A percentile compares a stretch with the other conserved stretches of the same genome.
These are phyloP conservation scores for Asobara japonica DNA, from an alignment of 1,140 invertebrate species.

Conservation along the genomic window DNA sequence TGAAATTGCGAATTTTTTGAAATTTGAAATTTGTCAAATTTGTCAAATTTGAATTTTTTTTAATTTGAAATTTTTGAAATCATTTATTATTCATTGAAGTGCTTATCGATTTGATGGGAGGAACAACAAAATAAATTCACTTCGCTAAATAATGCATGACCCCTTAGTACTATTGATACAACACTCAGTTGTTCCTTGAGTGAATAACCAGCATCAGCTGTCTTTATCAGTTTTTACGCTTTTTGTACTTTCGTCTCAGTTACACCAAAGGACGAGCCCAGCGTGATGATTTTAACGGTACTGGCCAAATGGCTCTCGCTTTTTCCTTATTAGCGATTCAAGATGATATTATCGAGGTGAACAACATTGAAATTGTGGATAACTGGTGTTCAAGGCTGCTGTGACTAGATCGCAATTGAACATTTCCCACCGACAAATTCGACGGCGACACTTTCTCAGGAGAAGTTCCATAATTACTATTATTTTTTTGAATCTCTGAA, in stretches of 20 bases:
- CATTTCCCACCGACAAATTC: background rate
- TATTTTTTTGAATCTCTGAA: background rate
- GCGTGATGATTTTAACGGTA: slow-evolving; percentile 24
- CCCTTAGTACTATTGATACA: background rate
- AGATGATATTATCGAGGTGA: slow-evolving; percentile 16
- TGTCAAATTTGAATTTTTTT: background rate
- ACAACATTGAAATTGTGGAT: slow-evolving; percentile 1
- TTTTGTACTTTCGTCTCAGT: slow-evolving; percentile 8
- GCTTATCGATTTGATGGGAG: background rate
- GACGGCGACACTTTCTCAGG: too few species aligned
- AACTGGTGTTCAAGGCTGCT: slow-evolving; percentile 9
- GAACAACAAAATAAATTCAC: background rate
- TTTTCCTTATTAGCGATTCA: slow-evolving; percentile 29
- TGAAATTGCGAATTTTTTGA: too few species aligned
- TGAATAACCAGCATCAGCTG: background rate
- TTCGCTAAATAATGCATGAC: background rate
- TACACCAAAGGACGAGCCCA: background rate
- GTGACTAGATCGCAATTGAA: background rate
- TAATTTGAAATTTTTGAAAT: background rate
- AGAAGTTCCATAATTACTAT: too few species aligned
- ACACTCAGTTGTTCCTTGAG: background rate
- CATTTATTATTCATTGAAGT: background rate
- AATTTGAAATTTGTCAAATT: too few species aligned
- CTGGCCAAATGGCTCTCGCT: slow-evolving; percentile 27
- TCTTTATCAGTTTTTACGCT: background rate